phyloP scores from a whole-genome alignment of 2,113 vertebrate genomes.

The Cranoglanis bouderius region DNA sequence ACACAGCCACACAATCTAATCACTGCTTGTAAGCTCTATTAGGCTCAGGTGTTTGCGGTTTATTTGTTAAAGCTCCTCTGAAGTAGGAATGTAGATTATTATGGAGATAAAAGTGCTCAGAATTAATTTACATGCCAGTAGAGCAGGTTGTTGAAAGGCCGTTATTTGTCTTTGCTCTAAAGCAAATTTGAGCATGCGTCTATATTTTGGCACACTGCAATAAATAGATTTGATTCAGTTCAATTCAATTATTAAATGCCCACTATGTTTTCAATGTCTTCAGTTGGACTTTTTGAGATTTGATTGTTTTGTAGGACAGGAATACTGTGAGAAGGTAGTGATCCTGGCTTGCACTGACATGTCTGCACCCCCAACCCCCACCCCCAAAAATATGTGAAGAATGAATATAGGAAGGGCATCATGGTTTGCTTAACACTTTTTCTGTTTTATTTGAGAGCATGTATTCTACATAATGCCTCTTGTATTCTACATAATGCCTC shows the following conservation, averaged over 20 bases:
- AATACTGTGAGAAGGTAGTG: not conserved
- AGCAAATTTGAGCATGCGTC: not conserved
- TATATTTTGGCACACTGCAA: not conserved
- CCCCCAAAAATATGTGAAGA: not conserved
- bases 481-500: not conserved
- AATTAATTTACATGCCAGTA: not conserved
- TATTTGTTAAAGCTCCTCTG: not conserved
- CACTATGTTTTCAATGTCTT: not conserved
- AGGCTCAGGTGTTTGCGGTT: not conserved
- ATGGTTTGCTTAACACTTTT: not conserved
- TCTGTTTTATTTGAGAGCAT: not conserved
- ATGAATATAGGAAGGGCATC: not conserved
- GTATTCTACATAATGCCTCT: not conserved
- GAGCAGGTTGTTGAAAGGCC: not conserved
- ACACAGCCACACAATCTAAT: not conserved
- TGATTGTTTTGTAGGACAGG: not conserved
- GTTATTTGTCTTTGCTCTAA: not conserved
- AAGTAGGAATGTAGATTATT: not conserved
- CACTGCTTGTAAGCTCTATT: not conserved
- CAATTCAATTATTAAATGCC: not conserved
- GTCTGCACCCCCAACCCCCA: not conserved
- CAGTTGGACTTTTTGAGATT: not conserved
- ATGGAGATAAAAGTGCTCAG: not conserved
- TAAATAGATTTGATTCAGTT: not conserved
- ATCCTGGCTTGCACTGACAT: slow-evolving; percentile 12